These are phyloP conservation scores for Sceloporus undulatus DNA, from an alignment of 2,113 vertebrate genomes.

Conservation along the genomic window DNA sequence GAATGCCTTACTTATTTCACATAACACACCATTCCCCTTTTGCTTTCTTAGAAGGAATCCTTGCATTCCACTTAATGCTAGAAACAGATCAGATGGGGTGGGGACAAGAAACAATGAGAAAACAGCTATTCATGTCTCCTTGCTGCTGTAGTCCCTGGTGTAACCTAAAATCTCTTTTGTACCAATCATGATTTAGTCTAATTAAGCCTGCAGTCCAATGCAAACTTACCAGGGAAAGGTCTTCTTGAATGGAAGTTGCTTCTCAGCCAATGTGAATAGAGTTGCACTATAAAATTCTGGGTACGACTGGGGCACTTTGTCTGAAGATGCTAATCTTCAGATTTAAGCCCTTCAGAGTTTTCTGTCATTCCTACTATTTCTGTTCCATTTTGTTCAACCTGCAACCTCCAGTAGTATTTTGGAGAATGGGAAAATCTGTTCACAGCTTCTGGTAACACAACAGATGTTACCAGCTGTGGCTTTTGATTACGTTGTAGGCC, in stretches of 20 bases:
- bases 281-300: background rate
- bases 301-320: too few species aligned
- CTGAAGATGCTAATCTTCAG: too few species aligned
- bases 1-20: background rate
- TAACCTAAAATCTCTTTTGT: slow-evolving; percentile 5
- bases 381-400: background rate
- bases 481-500: too few species aligned
- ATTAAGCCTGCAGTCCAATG: background rate
- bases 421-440: background rate
- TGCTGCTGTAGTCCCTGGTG: background rate
- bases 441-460: background rate
- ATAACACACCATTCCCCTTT: background rate
- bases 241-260: background rate
- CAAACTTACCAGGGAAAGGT: background rate
- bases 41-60: background rate
- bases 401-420: background rate
- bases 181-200: background rate
- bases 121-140: background rate
- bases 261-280: background rate
- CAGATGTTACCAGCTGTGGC: too few species aligned
- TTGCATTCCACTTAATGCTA: background rate
- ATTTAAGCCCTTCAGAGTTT: too few species aligned
- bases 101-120: background rate
- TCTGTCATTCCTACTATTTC: background rate
- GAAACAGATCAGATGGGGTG: background rate